A percentile compares a stretch with the other conserved stretches of the same genome.
These are phyloP conservation scores for Oxyura jamaicensis DNA, from an alignment of 2,113 vertebrate genomes.

Conservation along the genomic window DNA sequence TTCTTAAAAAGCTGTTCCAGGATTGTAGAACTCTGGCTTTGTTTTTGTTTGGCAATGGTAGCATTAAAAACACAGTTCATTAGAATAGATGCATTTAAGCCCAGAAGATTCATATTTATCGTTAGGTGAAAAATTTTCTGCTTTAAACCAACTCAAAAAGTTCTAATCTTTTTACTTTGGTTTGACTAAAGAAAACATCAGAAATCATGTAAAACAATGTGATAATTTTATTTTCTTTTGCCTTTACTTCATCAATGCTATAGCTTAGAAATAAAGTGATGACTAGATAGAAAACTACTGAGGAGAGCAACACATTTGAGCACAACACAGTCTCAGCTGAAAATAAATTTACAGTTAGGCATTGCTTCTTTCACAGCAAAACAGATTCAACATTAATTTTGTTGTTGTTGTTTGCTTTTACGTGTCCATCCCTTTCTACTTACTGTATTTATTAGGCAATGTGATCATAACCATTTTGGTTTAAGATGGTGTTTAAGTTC, in stretches of 20 bases:
- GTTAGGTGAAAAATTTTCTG: background rate
- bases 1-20: background rate
- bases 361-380: background rate
- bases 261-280: background rate
- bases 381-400: background rate
- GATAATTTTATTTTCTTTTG: background rate
- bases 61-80: background rate
- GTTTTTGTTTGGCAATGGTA: no score
- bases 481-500: background rate
- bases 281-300: background rate
- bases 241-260: background rate
- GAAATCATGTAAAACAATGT: background rate
- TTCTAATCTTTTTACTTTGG: background rate
- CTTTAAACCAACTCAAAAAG: background rate
- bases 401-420: background rate
- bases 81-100: background rate
- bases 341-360: background rate
- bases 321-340: background rate
- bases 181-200: background rate
- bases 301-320: accelerated
- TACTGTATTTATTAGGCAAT: accelerated
- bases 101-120: background rate
- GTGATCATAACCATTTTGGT: background rate
- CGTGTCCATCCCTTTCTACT: background rate
- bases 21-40: background rate